Percentiles rank a stretch among this genome's conserved stretches.
Evolutionary conservation across 2,888 invertebrate species (phyloP).

Genomic region (Drosophila longiperda): DNA sequence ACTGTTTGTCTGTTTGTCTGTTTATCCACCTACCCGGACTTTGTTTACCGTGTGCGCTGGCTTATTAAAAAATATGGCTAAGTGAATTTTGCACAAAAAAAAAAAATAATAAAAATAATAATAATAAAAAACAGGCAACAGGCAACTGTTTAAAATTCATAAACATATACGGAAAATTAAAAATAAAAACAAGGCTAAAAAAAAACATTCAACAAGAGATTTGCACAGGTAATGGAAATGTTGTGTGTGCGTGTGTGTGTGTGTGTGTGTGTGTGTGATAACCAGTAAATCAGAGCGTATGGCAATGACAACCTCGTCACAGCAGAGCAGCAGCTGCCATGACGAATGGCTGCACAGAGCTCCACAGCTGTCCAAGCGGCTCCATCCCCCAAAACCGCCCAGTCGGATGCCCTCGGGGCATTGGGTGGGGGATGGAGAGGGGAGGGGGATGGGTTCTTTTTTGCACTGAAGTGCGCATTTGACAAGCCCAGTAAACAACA

Average conservation of each 20-base stretch:
- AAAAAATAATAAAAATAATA: background rate
- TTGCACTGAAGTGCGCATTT: slow-evolving; percentile 73
- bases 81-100: slow-evolving; percentile 58
- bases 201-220: slow-evolving; percentile 21
- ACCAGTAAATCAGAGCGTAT: slow-evolving; percentile 77
- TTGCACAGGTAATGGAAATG: slow-evolving; percentile 10
- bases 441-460: background rate
- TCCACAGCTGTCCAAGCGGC: slow-evolving; percentile 36
- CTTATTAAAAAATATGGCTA: slow-evolving; percentile 68
- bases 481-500: slow-evolving; percentile 82
- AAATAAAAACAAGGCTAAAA: slow-evolving; percentile 10
- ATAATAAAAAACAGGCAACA: background rate
- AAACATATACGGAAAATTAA: slow-evolving; percentile 23
- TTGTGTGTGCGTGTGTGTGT: background rate
- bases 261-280: slow-evolving; percentile 34
- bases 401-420: slow-evolving; percentile 29
- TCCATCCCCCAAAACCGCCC: background rate
- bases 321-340: slow-evolving; percentile 64
- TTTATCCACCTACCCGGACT: slow-evolving; percentile 27
- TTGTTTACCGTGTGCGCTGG: slow-evolving; percentile 42
- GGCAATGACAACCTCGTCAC: slow-evolving; percentile 75
- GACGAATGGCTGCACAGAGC: slow-evolving; percentile 62
- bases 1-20: background rate
- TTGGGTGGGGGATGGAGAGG: background rate
- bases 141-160: slow-evolving; percentile 43